These are phyloP conservation scores for Pollenia griseotomentosa DNA, from an alignment of 2,888 invertebrate species.

Conservation along the genomic window DNA sequence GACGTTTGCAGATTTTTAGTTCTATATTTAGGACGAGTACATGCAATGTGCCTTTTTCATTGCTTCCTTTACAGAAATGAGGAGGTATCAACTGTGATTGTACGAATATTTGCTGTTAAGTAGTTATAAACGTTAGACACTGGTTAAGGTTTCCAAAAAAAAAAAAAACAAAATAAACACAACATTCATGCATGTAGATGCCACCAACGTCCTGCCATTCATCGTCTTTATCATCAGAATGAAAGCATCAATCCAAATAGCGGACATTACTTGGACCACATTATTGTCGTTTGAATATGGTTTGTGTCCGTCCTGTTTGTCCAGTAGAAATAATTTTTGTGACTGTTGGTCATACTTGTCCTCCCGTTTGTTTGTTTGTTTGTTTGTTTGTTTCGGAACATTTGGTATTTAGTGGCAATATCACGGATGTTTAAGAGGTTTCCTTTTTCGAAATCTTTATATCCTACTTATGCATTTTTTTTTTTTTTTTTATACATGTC, in stretches of 20 bases:
- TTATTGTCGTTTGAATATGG: slow-evolving; percentile 57
- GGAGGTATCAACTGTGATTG: slow-evolving; percentile 41
- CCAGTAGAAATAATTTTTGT: slow-evolving; percentile 43
- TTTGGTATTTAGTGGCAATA: slow-evolving; percentile 64
- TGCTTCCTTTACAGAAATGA: neutral
- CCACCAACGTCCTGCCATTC: slow-evolving; percentile 28
- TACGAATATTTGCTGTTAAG: slow-evolving; percentile 30
- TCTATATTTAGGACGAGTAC: neutral
- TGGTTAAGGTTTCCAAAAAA: slow-evolving; percentile 51
- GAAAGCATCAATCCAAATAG: slow-evolving; percentile 64
- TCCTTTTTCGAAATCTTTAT: slow-evolving; percentile 56
- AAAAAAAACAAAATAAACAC: slow-evolving; percentile 24
- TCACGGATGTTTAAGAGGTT: slow-evolving; percentile 73
- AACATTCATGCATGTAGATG: slow-evolving; percentile 21
- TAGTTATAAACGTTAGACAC: slow-evolving; percentile 54
- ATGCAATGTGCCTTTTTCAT: neutral
- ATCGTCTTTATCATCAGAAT: slow-evolving; percentile 41
- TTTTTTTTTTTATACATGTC: slow-evolving; percentile 16
- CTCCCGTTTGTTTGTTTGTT: slow-evolving; percentile 23
- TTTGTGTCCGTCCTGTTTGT: slow-evolving; percentile 39
- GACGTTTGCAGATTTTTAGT: slow-evolving; percentile 60
- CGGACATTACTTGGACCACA: slow-evolving; percentile 68
- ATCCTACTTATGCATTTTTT: slow-evolving; percentile 30
- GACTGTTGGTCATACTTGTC: slow-evolving; percentile 21
- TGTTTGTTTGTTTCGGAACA: slow-evolving; percentile 32